A percentile compares a stretch with the other conserved stretches of the same genome.
Conservation (phyloP, 1,140 invertebrate genomes). For the Pogonomyrmex barbatus region DNA sequence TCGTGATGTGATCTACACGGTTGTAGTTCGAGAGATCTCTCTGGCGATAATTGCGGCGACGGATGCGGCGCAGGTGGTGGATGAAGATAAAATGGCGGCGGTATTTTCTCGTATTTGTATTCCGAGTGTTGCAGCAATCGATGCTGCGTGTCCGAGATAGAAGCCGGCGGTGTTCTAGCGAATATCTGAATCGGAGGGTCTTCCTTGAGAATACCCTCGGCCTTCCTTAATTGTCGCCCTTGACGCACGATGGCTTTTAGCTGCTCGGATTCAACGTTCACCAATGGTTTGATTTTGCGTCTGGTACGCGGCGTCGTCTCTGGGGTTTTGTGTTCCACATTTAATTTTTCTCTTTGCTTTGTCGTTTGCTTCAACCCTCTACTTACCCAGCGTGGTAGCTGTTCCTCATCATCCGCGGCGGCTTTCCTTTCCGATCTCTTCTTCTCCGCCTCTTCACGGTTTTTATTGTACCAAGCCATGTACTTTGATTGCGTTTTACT, state of each 20-base stretch:
- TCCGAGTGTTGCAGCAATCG: conserved; percentile 91
- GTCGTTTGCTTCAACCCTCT: conserved; percentile 66
- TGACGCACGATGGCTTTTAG: conserved; percentile 84
- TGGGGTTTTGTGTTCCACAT: conserved; percentile 21
- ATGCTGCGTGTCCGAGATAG: conserved; percentile 81
- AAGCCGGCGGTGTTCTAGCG: conserved; percentile 49
- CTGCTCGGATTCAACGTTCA: conserved; percentile 85
- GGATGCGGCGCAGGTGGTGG: conserved; percentile 88
- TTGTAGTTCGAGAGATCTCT: conserved; percentile 77
- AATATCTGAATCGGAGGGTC: conserved; percentile 83
- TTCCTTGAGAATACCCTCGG: conserved; percentile 76
- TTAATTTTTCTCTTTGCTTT: conserved; percentile 62
- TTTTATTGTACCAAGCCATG: conserved; percentile 87
- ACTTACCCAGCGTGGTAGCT: conserved; percentile 79
- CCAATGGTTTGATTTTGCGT: conserved; percentile 81
- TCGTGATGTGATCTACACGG: conserved; percentile 58
- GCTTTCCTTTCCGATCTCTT: conserved; percentile 77
- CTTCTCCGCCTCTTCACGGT: conserved; percentile 80
- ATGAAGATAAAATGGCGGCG: conserved; percentile 88
- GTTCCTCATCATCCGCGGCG: conserved; percentile 77
- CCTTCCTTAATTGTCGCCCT: conserved; percentile 80
- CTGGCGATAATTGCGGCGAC: conserved; percentile 85
- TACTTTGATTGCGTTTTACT: conserved; percentile 84
- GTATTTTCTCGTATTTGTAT: conserved; percentile 90
- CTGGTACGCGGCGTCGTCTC: conserved; percentile 75